Percentiles rank a stretch among this genome's conserved stretches.
These are phyloP conservation scores for Rhyacophila evoluta DNA, from an alignment of 2,888 invertebrate genomes.

Conservation along the genomic window DNA sequence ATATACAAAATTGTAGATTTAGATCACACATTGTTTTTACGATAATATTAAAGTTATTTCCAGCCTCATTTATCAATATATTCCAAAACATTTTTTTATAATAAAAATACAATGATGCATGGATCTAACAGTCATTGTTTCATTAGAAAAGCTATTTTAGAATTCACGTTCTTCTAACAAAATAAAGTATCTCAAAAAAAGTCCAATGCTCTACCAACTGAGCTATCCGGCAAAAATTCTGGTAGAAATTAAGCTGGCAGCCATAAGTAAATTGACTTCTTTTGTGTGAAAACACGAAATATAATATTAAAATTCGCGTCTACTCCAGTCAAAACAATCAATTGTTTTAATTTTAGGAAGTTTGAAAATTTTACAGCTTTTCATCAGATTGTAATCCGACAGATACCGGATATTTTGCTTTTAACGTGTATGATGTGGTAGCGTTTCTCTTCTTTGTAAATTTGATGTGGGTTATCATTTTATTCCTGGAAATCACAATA, in stretches of 20 bases:
- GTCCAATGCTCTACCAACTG: no score
- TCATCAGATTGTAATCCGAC: not conserved
- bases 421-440: not conserved
- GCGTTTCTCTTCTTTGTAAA: not conserved
- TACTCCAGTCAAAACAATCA: not conserved
- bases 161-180: no score
- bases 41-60: no score
- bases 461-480: not conserved
- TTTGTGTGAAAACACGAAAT: not conserved
- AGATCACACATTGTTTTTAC: no score
- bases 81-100: no score
- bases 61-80: no score
- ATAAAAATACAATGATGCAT: no score
- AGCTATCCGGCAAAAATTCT: no score
- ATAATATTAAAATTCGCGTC: not conserved
- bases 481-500: not conserved
- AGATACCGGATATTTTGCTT: not conserved
- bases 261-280: not conserved
- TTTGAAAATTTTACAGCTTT: not conserved
- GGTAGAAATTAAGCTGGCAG: not conserved
- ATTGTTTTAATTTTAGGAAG: not conserved
- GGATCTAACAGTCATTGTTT: no score
- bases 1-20: no score
- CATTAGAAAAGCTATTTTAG: no score
- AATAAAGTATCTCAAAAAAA: no score